Evolutionary conservation across 2,113 vertebrate genomes (phyloP), one percentile per base, ranked within the genome.

Genomic region (Catharus minimus): DNA sequence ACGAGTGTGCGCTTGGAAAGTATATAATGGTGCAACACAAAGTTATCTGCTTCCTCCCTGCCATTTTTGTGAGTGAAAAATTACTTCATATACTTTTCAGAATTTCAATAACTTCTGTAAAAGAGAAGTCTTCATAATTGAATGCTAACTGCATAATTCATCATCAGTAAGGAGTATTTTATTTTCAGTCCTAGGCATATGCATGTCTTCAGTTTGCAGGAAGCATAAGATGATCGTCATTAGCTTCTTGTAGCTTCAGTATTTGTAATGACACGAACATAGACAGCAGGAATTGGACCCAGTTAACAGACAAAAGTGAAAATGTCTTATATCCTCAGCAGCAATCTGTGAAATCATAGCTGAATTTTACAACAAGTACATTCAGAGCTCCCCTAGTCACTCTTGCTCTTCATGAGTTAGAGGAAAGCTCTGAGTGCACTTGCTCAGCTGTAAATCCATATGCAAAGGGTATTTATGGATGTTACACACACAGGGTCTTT

Each of bases 381-480:
- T 76, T 87, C 57, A 73, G 74, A 69, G 20, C 71, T 86, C 44
- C n/a, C 52, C 17, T 79, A 43, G 32, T 33, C 82, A 4, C 30
- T 90, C 46, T 32, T 47, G 47, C 41, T 82, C 27, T 33, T 72
- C 14, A 3, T 21, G 56, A 58, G 43, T 66, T 58, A 50, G 60
- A 69, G 67, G 28, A 88, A 24, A 56, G 64, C 86, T 88, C 64
- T 36, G n/a, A 80, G 64, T 66, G 82, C 47, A 30, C 68, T 93
- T 81, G 30, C 49, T 92, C 47, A 64, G 69, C 73, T 90, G 24
- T 84, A 93, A 88, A 88, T 93, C 39, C 72, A 24, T 79, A 32
- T 82, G 64, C 65, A 90, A 53, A 74, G 64, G 19, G 27, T 49
- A 39, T 33, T 83, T 66, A 69, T 2, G 41, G 66, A 44, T n/a